Conservation (phyloP, 2,113 vertebrate species). For the Urocynchramus pylzowi region DNA sequence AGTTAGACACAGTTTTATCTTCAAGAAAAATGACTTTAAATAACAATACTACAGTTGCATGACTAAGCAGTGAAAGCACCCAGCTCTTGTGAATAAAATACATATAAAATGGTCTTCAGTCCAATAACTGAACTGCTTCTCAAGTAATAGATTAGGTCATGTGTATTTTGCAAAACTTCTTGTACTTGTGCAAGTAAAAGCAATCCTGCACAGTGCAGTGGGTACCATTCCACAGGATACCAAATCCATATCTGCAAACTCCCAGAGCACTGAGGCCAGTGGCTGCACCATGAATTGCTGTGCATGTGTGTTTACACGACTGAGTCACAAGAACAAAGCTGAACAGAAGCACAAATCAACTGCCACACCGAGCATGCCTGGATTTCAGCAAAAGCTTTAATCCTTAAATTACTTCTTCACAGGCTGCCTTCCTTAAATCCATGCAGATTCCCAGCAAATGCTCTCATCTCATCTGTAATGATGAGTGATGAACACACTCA, state of each 20-base stretch:
- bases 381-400: constrained; percentile 12
- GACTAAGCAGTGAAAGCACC: background rate
- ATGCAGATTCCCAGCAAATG: background rate
- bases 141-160: background rate
- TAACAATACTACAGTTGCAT: background rate
- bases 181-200: background rate
- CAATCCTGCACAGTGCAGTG: background rate
- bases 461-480: no score
- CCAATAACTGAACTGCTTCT: background rate
- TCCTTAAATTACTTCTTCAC: constrained; percentile 11
- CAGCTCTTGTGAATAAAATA: background rate
- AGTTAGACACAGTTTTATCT: background rate
- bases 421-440: background rate
- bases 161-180: background rate
- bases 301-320: fast-evolving
- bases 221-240: background rate
- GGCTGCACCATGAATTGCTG: background rate
- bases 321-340: background rate
- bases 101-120: background rate
- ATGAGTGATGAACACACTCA: background rate
- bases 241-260: fast-evolving
- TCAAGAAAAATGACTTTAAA: background rate
- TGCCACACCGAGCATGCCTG: background rate
- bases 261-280: background rate
- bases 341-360: background rate